These are phyloP conservation scores for Sturnira hondurensis DNA, from an alignment of 2,113 vertebrate genomes.

Conservation along the genomic window DNA sequence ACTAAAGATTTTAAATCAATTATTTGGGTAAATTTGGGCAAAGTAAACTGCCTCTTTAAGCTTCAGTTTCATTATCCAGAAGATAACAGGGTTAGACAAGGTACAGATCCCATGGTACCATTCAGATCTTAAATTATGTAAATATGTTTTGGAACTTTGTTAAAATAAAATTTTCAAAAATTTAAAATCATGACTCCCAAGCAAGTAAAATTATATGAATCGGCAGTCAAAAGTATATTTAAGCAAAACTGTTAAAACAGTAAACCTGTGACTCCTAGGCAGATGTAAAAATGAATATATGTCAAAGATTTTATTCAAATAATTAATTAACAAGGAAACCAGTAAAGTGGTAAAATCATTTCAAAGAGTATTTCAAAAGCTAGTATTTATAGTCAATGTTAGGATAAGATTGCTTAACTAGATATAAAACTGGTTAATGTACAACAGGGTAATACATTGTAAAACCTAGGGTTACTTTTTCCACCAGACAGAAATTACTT, in stretches of 20 bases:
- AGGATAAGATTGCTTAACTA: not conserved
- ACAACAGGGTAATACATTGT: not conserved
- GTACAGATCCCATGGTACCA: not conserved
- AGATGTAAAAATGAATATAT: conserved; percentile 12
- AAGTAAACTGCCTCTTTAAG: not conserved
- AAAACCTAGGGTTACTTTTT: not conserved
- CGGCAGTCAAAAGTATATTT: not conserved
- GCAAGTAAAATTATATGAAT: not conserved
- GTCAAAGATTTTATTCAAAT: conserved; percentile 18
- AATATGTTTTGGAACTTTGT: not conserved
- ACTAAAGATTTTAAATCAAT: not conserved
- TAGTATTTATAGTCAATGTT: not conserved
- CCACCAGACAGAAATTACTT: not conserved
- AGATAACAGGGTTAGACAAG: not conserved
- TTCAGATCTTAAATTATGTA: not conserved
- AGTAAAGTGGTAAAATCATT: not conserved
- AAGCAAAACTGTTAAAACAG: not conserved
- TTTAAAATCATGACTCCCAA: not conserved
- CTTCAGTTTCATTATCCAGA: not conserved
- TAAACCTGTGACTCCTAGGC: not conserved
- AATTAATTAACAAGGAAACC: not conserved
- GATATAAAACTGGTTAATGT: not conserved
- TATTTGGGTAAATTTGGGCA: not conserved
- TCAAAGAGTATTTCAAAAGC: not conserved
- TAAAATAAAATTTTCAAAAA: conserved; percentile 21